These are phyloP conservation scores for Calliopum simillimum DNA, from an alignment of 2,888 invertebrate genomes.

Conservation along the genomic window DNA sequence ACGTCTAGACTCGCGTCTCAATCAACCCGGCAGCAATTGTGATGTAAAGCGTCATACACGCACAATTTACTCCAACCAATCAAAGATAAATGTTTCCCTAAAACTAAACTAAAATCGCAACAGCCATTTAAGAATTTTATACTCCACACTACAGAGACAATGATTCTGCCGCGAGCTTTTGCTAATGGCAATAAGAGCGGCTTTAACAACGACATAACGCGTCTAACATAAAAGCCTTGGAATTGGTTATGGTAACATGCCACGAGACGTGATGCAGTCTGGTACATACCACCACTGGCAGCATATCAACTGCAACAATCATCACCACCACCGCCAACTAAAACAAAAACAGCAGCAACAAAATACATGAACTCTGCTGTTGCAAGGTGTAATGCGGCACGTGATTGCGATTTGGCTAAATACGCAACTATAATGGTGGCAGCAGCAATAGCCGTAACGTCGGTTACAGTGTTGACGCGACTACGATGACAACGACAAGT, in stretches of 20 bases:
- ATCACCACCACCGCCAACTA: neutral
- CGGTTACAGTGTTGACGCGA: constrained; percentile 4
- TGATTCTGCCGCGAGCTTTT: too few relatives aligned
- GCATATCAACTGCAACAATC: neutral
- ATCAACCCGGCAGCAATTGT: too few relatives aligned
- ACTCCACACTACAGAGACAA: too few relatives aligned
- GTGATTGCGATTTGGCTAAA: constrained; percentile 53
- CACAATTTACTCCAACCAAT: too few relatives aligned
- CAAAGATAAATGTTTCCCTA: too few relatives aligned
- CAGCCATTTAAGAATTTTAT: too few relatives aligned
- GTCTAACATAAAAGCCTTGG: too few relatives aligned
- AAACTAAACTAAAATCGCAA: too few relatives aligned
- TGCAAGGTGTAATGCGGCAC: constrained; percentile 50
- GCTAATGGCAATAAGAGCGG: too few relatives aligned
- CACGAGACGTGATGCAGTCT: neutral
- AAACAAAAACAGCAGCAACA: constrained; percentile 8
- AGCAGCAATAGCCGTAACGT: neutral
- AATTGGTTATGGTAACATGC: constrained; percentile 5
- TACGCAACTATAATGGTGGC: constrained; percentile 20
- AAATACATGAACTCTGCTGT: neutral
- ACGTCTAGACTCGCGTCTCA: too few relatives aligned
- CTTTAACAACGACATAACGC: too few relatives aligned
- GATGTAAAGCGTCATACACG: too few relatives aligned
- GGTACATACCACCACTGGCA: neutral
- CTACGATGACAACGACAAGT: constrained; percentile 11